These are phyloP conservation scores for Amphiduros pacificus DNA, from an alignment of 2,888 invertebrate genomes.

Conservation along the genomic window DNA sequence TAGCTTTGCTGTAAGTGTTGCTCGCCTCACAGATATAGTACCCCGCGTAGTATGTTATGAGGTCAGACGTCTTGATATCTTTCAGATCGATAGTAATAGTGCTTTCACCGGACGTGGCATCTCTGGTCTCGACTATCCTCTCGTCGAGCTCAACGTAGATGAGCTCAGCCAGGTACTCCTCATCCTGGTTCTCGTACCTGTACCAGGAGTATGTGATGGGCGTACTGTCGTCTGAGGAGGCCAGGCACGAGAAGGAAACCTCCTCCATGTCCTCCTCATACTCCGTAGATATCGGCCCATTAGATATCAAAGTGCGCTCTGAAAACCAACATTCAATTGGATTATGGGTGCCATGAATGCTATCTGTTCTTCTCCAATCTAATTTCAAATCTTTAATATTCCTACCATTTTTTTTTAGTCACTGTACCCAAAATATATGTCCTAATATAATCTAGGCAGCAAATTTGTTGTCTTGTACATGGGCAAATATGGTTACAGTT, in stretches of 20 bases:
- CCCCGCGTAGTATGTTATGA: slow-evolving; percentile 5
- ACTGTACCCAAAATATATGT: too few species aligned
- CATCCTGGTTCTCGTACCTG: slow-evolving; percentile 5
- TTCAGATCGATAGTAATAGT: neutral
- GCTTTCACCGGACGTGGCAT: slow-evolving; percentile 5
- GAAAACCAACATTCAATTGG: too few species aligned
- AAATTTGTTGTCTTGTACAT: too few species aligned
- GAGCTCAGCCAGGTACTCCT: slow-evolving; percentile 1
- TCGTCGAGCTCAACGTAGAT: slow-evolving; percentile 25
- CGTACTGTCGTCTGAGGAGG: slow-evolving; percentile 29
- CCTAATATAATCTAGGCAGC: too few species aligned
- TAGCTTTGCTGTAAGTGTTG: slow-evolving; percentile 6
- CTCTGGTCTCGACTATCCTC: too few species aligned
- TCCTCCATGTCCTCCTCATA: neutral
- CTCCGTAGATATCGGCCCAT: too few species aligned
- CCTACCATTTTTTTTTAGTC: too few species aligned
- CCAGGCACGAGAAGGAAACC: slow-evolving; percentile 8
- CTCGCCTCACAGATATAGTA: slow-evolving; percentile 11
- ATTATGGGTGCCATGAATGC: too few species aligned
- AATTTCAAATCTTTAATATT: too few species aligned
- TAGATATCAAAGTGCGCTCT: too few species aligned
- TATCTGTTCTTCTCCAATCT: too few species aligned
- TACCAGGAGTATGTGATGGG: slow-evolving; percentile 20
- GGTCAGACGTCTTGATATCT: neutral
- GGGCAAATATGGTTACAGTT: too few species aligned